Percentiles rank a stretch among this genome's conserved stretches.
Conservation (phyloP, 1,140 invertebrate species). For the Zaprionus kolodkinae region DNA sequence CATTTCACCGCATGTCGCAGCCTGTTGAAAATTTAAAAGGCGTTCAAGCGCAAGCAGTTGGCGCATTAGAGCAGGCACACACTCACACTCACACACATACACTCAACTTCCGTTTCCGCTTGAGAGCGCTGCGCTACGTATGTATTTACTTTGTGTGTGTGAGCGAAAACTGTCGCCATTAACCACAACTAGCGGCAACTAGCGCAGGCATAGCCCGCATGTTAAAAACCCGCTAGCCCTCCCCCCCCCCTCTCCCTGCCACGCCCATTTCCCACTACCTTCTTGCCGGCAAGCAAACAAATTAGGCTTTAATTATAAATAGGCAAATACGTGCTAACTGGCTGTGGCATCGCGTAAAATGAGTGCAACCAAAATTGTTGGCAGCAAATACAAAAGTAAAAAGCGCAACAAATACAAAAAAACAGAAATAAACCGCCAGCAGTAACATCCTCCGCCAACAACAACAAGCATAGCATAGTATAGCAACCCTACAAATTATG, state of each 20-base stretch:
- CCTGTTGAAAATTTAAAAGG: constrained; percentile 76
- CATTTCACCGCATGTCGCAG: constrained; percentile 53
- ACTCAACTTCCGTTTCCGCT: constrained; percentile 67
- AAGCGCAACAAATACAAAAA: constrained; percentile 41
- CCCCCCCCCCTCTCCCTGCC: neutral
- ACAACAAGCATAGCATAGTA: neutral
- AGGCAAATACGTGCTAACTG: constrained; percentile 26
- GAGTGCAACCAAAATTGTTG: constrained; percentile 47
- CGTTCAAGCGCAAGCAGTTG: constrained; percentile 77
- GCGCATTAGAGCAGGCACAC: constrained; percentile 52
- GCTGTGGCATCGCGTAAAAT: constrained; percentile 58
- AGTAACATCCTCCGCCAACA: constrained; percentile 17
- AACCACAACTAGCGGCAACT: constrained; percentile 54
- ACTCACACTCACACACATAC: constrained; percentile 28
- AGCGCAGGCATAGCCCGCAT: constrained; percentile 32
- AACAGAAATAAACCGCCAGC: constrained; percentile 35
- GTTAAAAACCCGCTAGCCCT: neutral
- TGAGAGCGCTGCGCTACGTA: constrained; percentile 64
- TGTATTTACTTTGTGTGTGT: constrained; percentile 76
- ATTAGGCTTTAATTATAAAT: constrained; percentile 79
- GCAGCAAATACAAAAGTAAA: constrained; percentile 45
- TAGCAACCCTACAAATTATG: constrained; percentile 39
- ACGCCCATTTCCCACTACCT: too few relatives aligned
- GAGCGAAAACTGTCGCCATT: constrained; percentile 69
- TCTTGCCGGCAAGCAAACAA: constrained; percentile 62